Percentiles rank a stretch among this genome's conserved stretches.
Evolutionary conservation across 2,797 vertebrate species (phyloP).

Genomic region (Chelon auratus): DNA sequence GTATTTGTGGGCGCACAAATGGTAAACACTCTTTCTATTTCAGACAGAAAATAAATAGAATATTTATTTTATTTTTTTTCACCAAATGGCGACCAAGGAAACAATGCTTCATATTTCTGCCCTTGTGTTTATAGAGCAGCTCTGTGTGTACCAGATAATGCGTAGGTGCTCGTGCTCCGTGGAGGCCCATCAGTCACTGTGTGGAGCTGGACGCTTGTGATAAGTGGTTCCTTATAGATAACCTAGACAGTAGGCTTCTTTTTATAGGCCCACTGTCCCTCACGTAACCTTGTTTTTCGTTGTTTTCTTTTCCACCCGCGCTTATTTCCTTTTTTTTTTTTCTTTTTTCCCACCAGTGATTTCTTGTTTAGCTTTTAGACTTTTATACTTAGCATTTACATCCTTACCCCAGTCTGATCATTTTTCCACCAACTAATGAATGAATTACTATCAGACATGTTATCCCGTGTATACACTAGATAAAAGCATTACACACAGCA

Average conservation of each 20-base stretch:
- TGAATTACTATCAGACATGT: conserved; percentile 23
- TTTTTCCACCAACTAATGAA: conserved; percentile 18
- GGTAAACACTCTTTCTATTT: conserved; percentile 49
- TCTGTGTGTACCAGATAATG: conserved; percentile 83
- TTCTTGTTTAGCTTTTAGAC: conserved; percentile 44
- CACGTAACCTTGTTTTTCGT: conserved; percentile 79
- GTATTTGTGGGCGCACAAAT: conserved; percentile 33
- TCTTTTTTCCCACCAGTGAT: conserved; percentile 8
- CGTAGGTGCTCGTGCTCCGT: conserved; percentile 67
- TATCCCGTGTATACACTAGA: conserved; percentile 1
- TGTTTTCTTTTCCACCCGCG: conserved; percentile 42
- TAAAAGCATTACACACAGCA: not conserved
- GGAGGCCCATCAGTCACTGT: conserved; percentile 79
- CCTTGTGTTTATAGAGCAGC: conserved; percentile 84
- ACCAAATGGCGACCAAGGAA: conserved; percentile 66
- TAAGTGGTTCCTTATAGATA: conserved; percentile 87
- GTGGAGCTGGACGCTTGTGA: conserved; percentile 81
- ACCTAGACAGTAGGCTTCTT: conserved; percentile 80
- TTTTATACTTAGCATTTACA: conserved; percentile 16
- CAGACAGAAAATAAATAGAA: conserved; percentile 59
- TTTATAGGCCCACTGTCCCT: conserved; percentile 83
- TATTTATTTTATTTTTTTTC: conserved; percentile 46
- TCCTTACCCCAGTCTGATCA: conserved; percentile 7
- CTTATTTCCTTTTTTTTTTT: conserved; percentile 45
- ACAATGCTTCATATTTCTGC: conserved; percentile 81